A percentile compares a stretch with the other conserved stretches of the same genome.
Conservation (phyloP, 2,113 vertebrate genomes). For the Carollia perspicillata region DNA sequence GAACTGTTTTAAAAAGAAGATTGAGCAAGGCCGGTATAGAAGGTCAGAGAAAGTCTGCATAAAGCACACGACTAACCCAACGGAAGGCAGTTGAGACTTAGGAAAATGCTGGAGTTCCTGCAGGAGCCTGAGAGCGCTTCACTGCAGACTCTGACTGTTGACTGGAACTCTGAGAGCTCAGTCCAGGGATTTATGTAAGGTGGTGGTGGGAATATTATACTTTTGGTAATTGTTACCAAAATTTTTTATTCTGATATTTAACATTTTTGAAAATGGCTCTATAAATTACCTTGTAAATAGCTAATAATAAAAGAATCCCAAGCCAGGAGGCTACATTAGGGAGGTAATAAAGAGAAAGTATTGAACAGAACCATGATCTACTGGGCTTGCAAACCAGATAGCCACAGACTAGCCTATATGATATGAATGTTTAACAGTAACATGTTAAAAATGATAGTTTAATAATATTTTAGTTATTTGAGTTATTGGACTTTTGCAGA, state of each 20-base stretch:
- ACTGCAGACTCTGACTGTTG: not conserved
- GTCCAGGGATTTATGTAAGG: not conserved
- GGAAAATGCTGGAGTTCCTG: not conserved
- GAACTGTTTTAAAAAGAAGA: not conserved
- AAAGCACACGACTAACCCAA: not conserved
- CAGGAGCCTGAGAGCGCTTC: not conserved
- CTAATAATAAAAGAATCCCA: not conserved
- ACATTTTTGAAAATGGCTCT: not conserved
- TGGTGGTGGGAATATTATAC: not conserved
- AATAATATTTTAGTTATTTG: not conserved
- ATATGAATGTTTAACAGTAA: not conserved
- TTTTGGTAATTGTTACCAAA: not conserved
- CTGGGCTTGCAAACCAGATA: not conserved
- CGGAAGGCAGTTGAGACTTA: not conserved
- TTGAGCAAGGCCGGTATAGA: not conserved
- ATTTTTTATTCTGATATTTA: not conserved
- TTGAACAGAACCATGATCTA: not conserved
- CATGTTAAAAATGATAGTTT: not conserved
- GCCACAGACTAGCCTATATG: too few species aligned
- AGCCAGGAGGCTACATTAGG: not conserved
- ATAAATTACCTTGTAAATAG: not conserved
- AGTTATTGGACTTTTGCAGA: not conserved
- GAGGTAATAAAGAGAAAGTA: not conserved
- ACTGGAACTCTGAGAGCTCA: not conserved
- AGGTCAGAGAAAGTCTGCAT: not conserved